A percentile compares a stretch with the other conserved stretches of the same genome.
These are phyloP conservation scores for Calosoma granatense DNA, from an alignment of 1,140 invertebrate species.

Conservation along the genomic window DNA sequence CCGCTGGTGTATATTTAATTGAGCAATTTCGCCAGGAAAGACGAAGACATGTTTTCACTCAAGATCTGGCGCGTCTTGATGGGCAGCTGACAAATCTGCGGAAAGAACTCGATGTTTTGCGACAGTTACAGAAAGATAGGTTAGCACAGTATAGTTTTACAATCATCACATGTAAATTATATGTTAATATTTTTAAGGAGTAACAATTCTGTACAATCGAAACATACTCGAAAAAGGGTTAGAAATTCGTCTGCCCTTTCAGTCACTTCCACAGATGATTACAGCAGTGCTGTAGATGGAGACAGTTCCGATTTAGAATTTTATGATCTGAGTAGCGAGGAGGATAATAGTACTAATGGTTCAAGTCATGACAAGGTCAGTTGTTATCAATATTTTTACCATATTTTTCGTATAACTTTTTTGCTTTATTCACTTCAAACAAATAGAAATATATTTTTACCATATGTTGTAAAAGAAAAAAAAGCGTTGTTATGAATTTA, in stretches of 20 bases:
- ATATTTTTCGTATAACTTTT: conserved; percentile 12
- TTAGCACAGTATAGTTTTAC: conserved; percentile 22
- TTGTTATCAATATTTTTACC: background rate
- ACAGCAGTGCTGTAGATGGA: conserved; percentile 21
- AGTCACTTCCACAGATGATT: conserved; percentile 22
- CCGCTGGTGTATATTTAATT: conserved; percentile 49
- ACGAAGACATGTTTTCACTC: conserved; percentile 36
- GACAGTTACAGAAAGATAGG: conserved; percentile 38
- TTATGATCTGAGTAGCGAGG: conserved; percentile 31
- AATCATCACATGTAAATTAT: no score
- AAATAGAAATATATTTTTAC: no score
- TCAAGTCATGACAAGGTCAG: background rate
- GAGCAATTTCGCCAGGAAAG: conserved; percentile 49
- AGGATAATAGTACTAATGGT: conserved; percentile 13
- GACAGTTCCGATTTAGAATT: conserved; percentile 33
- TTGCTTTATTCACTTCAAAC: no score
- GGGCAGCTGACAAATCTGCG: conserved; percentile 40
- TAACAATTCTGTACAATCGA: no score
- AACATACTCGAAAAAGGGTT: no score
- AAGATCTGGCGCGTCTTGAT: conserved; percentile 42
- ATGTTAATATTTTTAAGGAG: no score
- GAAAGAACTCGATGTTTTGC: conserved; percentile 39
- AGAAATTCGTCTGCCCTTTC: conserved; percentile 3
- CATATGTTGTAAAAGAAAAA: no score
- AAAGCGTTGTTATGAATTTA: no score